Evolutionary conservation across 2,113 vertebrate species (phyloP).

Genomic region (Mastomys coucha): DNA sequence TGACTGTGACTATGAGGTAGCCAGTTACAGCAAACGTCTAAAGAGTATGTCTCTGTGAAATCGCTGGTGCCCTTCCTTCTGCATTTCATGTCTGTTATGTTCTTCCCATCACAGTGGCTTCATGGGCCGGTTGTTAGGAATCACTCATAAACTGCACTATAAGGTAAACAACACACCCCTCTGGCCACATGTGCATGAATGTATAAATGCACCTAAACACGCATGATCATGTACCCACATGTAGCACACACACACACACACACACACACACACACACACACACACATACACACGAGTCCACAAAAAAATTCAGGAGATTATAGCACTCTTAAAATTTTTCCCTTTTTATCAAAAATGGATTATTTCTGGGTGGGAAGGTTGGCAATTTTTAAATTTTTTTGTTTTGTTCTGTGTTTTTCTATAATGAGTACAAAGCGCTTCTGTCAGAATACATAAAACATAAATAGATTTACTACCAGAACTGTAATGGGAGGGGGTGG

Average conservation of each 20-base stretch:
- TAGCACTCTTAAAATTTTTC: neutral
- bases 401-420: constrained; percentile 50
- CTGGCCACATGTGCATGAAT: neutral
- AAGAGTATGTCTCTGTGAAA: neutral
- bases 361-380: neutral
- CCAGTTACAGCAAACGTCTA: neutral
- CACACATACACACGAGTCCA: neutral
- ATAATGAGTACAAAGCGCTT: constrained; percentile 10
- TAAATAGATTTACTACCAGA: constrained; percentile 48
- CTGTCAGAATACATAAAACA: constrained; percentile 25
- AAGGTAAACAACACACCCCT: neutral
- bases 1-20: neutral
- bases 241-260: neutral
- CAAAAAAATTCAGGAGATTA: neutral
- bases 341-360: neutral
- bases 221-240: neutral
- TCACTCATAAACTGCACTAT: neutral
- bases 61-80: neutral
- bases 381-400: neutral
- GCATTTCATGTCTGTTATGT: neutral
- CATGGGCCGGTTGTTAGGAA: neutral
- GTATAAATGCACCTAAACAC: neutral
- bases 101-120: neutral
- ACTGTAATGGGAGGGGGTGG: neutral
- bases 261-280: neutral